A percentile compares a stretch with the other conserved stretches of the same genome.
Evolutionary conservation across 2,888 invertebrate genomes (phyloP).

Genomic region (Plutella xylostella): DNA sequence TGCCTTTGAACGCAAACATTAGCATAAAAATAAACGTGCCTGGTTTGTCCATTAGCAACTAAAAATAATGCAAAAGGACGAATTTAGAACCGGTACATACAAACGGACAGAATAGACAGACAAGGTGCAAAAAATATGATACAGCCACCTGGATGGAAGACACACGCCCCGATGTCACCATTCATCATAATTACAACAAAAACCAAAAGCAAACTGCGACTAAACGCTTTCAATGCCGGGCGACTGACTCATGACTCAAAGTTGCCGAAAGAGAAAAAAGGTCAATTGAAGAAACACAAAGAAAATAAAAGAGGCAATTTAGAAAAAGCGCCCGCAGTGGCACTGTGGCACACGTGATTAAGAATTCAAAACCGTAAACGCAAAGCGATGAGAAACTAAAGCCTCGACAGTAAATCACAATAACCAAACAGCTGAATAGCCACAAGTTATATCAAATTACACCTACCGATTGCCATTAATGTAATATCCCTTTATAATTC

Average conservation of each 20-base stretch:
- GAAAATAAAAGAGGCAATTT: constrained; percentile 9
- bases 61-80: too few relatives aligned
- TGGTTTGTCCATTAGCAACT: too few relatives aligned
- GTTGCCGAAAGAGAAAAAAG: constrained; percentile 16
- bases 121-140: constrained; percentile 9
- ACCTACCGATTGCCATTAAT: constrained; percentile 65
- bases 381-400: constrained; percentile 26
- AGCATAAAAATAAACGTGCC: too few relatives aligned
- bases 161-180: constrained; percentile 36
- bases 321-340: too few relatives aligned
- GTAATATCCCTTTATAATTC: constrained; percentile 64
- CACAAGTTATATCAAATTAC: constrained; percentile 58
- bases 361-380: constrained; percentile 19
- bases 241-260: constrained; percentile 11
- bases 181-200: constrained; percentile 43
- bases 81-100: too few relatives aligned
- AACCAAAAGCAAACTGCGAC: constrained; percentile 24
- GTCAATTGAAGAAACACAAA: constrained; percentile 1
- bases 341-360: constrained; percentile 17
- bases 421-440: constrained; percentile 45
- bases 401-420: constrained; percentile 37
- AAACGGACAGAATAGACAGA: neutral
- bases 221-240: constrained; percentile 20
- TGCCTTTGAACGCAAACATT: too few relatives aligned
- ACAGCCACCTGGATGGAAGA: constrained; percentile 32